Evolutionary conservation across 2,797 vertebrate genomes (phyloP).

Genomic region (Mormyrops attenuatus): DNA sequence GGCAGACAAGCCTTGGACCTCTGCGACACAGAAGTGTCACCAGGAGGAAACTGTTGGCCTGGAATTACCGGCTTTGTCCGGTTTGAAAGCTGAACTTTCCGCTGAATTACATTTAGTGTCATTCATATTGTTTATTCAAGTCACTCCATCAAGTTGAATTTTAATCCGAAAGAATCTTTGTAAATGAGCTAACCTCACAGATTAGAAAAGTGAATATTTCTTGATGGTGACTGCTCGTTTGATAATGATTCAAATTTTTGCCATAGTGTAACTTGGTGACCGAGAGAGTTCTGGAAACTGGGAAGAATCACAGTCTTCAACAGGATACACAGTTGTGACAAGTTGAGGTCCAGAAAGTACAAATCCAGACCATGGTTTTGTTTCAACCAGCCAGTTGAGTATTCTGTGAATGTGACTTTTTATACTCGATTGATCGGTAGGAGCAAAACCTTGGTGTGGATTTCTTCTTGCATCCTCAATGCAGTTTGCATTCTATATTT

Average conservation of each 20-base stretch:
- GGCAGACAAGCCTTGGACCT: not conserved
- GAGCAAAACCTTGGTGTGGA: not conserved
- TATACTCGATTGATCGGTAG: not conserved
- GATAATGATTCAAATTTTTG: not conserved
- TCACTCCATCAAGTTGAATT: not conserved
- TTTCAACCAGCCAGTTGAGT: not conserved
- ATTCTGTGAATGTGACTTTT: not conserved
- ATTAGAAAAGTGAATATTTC: not conserved
- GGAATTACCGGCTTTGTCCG: not conserved
- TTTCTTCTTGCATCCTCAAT: not conserved
- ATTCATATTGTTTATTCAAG: not conserved
- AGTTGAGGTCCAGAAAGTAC: not conserved
- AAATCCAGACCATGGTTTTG: not conserved
- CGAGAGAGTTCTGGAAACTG: constrained; percentile 14
- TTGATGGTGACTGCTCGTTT: not conserved
- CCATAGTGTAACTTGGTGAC: not conserved
- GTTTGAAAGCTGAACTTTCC: not conserved
- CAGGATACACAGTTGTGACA: not conserved
- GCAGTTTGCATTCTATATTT: not conserved
- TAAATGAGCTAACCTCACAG: not conserved
- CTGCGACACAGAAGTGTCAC: not conserved
- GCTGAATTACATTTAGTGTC: not conserved
- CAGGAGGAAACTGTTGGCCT: not conserved
- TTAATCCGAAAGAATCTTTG: not conserved
- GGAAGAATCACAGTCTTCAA: not conserved